Percentiles rank a stretch among this genome's conserved stretches.
Evolutionary conservation across 2,113 vertebrate genomes (phyloP).

Genomic region (Labeo catla): DNA sequence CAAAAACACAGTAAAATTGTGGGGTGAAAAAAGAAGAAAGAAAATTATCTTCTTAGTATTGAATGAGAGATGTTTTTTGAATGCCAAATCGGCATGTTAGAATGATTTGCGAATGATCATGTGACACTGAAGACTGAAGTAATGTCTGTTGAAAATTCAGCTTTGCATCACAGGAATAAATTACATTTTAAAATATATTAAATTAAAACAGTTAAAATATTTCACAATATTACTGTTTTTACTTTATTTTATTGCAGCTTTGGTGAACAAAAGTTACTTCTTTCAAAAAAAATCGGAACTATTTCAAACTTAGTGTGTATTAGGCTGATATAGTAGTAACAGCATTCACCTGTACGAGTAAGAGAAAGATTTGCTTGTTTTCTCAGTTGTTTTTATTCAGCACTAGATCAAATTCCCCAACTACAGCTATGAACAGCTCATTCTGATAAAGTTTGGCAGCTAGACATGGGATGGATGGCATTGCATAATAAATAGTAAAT

Average conservation of each 20-base stretch:
- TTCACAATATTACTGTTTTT: background rate
- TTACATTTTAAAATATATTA: background rate
- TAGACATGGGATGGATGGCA: constrained; percentile 35
- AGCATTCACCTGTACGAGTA: background rate
- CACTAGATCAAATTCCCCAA: background rate
- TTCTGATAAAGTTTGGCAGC: constrained; percentile 36
- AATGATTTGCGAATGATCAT: background rate
- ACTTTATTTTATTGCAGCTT: background rate
- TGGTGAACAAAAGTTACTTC: background rate
- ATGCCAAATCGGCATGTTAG: background rate
- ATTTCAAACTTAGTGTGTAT: background rate
- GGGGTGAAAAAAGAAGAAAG: too few relatives aligned
- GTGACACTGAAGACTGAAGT: background rate
- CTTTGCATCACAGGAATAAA: background rate
- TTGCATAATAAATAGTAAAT: constrained; percentile 6
- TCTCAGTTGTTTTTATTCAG: background rate
- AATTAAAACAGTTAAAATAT: background rate
- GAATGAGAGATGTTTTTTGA: background rate
- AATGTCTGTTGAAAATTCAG: background rate
- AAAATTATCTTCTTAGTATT: too few relatives aligned
- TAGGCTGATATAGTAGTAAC: background rate
- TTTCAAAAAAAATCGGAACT: background rate
- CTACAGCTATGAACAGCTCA: background rate
- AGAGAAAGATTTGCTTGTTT: background rate
- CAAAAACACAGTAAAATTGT: background rate